phyloP scores from a whole-genome alignment of 2,113 vertebrate genomes.

The Alaudala cheleensis region DNA sequence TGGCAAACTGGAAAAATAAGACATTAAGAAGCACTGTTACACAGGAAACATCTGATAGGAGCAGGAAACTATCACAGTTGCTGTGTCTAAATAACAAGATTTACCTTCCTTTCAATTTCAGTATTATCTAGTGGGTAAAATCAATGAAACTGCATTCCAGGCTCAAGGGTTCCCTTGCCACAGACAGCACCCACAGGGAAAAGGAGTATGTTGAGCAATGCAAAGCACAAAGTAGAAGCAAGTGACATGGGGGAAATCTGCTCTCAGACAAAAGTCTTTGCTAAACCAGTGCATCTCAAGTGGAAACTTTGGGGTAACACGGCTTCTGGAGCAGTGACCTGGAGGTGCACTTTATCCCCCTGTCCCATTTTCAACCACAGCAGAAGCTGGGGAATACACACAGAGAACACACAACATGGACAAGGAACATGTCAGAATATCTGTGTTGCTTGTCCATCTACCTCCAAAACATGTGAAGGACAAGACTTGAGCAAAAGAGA shows the following conservation, averaged over 20 bases:
- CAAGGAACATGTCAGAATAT: neutral
- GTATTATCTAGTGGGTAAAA: neutral
- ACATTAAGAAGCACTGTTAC: neutral
- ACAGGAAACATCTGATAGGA: neutral
- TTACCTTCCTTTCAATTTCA: neutral
- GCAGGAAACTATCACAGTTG: neutral
- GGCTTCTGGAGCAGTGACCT: neutral
- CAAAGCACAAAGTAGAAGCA: neutral
- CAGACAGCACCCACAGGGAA: neutral
- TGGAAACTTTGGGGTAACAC: neutral
- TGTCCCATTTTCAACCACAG: neutral
- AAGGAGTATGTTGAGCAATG: neutral
- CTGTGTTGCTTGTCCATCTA: neutral
- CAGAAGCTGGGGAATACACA: neutral
- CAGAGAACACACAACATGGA: neutral
- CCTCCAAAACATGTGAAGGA: neutral
- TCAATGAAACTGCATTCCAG: neutral
- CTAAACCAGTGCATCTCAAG: neutral
- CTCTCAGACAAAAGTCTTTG: neutral
- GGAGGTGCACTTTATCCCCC: neutral
- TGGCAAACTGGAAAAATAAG: neutral
- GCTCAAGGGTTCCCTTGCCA: neutral
- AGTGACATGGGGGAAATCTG: fast-evolving
- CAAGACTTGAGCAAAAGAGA: neutral
- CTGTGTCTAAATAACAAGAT: neutral